Evolutionary conservation across 2,888 invertebrate genomes (phyloP), one percentile per base, ranked within the genome.

Genomic region (Standfussiana lucernea): DNA sequence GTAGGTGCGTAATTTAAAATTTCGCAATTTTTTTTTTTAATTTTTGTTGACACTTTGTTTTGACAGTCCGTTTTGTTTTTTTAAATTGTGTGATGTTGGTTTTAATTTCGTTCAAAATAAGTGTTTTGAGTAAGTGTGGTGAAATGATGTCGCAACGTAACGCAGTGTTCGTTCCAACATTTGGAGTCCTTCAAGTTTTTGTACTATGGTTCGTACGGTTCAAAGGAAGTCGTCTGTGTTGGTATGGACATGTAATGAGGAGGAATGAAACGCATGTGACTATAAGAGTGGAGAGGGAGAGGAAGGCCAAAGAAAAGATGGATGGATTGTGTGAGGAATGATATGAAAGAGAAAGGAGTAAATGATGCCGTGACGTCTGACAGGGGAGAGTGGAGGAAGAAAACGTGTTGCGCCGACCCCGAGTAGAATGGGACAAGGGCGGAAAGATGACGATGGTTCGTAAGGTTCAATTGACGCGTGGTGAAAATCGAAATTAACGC

Each of bases 1-100:
- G 59, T 85, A 35, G 75, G 83, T 77, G 72, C 78, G 80, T 80
- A 78, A 45, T 5, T 28, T 32, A 24, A 37, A 40, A 40, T n/a
- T 45, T 4, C n/a, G 3, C 2, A 24, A 4, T 79, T 45, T 28
- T 32, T 42, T 35, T 64, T 35, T 37, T 18, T 24, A 13, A 45
- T 45, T 24, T 62, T 0, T 3, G 4, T 45, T n/a, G n/a, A n/a
- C n/a, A n/a, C 40, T 42, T 47, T 62, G 11, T 53, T 45, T 75
- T 76, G 35, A 1, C 42, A 24, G 10, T 42, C 53, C 0, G 1
- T 28, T 35, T 45, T 59, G n/a, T 10, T 10, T 28, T 21, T 56
- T 28, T 4, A 28, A 28, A n/a, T n/a, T n/a, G 40, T 40, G 13
- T 56, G 6, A 18, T 1, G 4, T 35, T 35, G 61, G 10, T 40